A percentile compares a stretch with the other conserved stretches of the same genome.
These are phyloP conservation scores for Zophobas atratus DNA, from an alignment of 1,140 invertebrate genomes.

Conservation along the genomic window DNA sequence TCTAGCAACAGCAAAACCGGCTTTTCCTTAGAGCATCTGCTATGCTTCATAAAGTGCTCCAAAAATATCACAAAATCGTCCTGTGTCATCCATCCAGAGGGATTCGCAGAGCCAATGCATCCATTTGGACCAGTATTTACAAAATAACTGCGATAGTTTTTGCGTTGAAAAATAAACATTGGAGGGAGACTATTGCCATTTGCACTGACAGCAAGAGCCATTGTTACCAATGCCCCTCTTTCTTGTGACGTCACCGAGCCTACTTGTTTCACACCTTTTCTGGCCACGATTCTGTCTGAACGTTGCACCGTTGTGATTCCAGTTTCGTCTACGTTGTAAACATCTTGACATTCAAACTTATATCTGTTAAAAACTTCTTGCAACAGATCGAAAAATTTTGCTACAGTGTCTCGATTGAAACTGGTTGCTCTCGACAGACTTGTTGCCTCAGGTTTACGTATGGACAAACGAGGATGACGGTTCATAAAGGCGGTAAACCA, in stretches of 20 bases:
- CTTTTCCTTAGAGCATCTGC: background rate
- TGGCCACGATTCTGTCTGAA: constrained; percentile 59
- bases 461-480: background rate
- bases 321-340: constrained; percentile 60
- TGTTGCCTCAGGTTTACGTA: constrained; percentile 54
- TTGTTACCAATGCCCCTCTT: constrained; percentile 66
- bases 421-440: constrained; percentile 57
- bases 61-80: constrained; percentile 6
- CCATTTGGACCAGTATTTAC: background rate
- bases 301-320: constrained; percentile 66
- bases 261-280: constrained; percentile 67
- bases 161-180: constrained; percentile 65
- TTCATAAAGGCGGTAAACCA: constrained; percentile 36
- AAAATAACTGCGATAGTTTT: too few species aligned
- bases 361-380: constrained; percentile 44
- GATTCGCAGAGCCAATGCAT: background rate
- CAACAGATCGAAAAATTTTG: constrained; percentile 56
- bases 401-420: constrained; percentile 60
- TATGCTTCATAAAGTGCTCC: background rate
- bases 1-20: background rate
- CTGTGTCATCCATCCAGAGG: constrained; percentile 1
- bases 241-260: constrained; percentile 66
- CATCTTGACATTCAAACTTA: constrained; percentile 53
- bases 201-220: constrained; percentile 64
- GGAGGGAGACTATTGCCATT: constrained; percentile 65